These are phyloP conservation scores for Sycophaga agraensis DNA, from an alignment of 1,140 invertebrate species.

Conservation along the genomic window DNA sequence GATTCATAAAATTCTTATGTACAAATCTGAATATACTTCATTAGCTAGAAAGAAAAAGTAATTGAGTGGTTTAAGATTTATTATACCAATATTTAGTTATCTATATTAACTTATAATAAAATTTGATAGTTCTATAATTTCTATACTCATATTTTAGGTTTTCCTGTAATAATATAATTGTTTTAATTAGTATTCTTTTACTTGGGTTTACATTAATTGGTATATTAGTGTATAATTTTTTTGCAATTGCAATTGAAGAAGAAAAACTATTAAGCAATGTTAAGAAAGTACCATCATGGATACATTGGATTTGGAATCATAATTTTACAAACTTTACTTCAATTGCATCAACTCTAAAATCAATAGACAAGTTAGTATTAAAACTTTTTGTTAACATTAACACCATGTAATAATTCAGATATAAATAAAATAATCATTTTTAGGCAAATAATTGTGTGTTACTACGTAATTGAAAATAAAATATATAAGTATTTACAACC, in stretches of 20 bases:
- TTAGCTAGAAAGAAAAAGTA: constrained; percentile 22
- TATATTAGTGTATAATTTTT: constrained; percentile 18
- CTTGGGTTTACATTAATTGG: constrained; percentile 20
- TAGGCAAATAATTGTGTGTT: no score
- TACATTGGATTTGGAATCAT: constrained; percentile 22
- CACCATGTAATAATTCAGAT: no score
- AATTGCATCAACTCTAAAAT: constrained; percentile 17
- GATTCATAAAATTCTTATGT: constrained; percentile 22
- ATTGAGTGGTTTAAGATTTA: background rate
- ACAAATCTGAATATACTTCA: constrained; percentile 8
- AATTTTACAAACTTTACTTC: background rate
- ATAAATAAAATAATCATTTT: no score
- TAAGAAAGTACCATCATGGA: constrained; percentile 18
- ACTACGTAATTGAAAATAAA: constrained; percentile 61
- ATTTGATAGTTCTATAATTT: background rate
- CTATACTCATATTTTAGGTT: background rate
- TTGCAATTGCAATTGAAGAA: constrained; percentile 13
- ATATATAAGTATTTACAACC: constrained; percentile 55
- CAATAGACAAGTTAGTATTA: constrained; percentile 19
- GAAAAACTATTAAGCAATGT: constrained; percentile 22
- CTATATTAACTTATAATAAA: no score
- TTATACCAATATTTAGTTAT: no score
- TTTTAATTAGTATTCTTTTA: constrained; percentile 4
- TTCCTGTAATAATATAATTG: constrained; percentile 19
- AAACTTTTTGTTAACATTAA: no score